Conservation (phyloP, 2,797 vertebrate species). For the Myripristis murdjan region DNA sequence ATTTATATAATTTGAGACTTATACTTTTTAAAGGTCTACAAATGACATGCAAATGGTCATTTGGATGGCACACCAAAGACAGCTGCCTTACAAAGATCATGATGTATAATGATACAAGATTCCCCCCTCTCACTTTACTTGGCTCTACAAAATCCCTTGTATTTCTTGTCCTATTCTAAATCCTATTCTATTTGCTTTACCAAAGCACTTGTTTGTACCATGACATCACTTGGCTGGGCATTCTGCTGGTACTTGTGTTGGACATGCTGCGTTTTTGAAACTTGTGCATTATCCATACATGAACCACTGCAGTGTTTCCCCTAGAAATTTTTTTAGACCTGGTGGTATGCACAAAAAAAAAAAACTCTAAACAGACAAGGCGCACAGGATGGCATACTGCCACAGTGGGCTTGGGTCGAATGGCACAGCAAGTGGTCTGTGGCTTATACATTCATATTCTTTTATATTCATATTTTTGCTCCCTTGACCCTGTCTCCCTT, state of each 20-base stretch:
- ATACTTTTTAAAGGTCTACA: too few relatives aligned
- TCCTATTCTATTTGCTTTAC: too few relatives aligned
- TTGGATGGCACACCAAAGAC: neutral
- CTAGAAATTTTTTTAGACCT: too few relatives aligned
- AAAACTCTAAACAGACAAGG: too few relatives aligned
- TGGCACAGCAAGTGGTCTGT: too few relatives aligned
- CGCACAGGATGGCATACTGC: too few relatives aligned
- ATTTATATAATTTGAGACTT: too few relatives aligned
- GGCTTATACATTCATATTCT: too few relatives aligned
- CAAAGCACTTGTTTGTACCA: neutral
- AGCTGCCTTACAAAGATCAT: neutral
- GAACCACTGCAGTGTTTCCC: slow-evolving; percentile 11
- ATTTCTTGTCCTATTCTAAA: too few relatives aligned
- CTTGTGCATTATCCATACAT: neutral
- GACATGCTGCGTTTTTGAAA: neutral
- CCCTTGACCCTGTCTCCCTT: too few relatives aligned
- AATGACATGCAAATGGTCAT: neutral
- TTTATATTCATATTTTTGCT: neutral
- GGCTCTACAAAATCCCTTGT: neutral
- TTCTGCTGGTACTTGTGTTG: slow-evolving; percentile 12
- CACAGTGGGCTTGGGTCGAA: too few relatives aligned
- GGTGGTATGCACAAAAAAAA: too few relatives aligned
- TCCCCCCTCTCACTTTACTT: neutral
- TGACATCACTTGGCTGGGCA: slow-evolving; percentile 32
- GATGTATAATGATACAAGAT: neutral